Base-by-base conservation (phyloP, 2,888 invertebrate genomes). In the Exocentrus adspersus region DNA sequence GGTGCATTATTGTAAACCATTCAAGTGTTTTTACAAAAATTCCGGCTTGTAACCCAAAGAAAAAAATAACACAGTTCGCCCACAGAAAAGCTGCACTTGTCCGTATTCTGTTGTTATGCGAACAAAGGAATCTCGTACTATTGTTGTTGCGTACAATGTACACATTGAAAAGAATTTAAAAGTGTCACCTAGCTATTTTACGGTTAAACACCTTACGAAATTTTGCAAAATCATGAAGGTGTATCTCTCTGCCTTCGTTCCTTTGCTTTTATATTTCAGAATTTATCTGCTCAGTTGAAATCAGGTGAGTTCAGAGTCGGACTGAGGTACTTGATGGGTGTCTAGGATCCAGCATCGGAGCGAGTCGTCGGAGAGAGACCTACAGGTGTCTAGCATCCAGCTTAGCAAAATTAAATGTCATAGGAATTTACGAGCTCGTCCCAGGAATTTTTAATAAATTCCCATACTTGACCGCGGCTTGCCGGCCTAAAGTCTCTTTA, bases 161-260 rank as follows among this genome's bases (percentile, higher is more conserved):
- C 66, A 67, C 69, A 70, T 68, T 60, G 64, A 62, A 61, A 65
- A 66, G 72, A 75, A 75, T 75, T 64, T 71, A 60, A 72, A 72
- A 74, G 72, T 75, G 74, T 72, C 71, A 69, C 67, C 66, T 57
- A 64, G 61, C 67, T 57, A 70, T 72, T 75, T 73, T 72, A 71
- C 73, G 71, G 69, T 67, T 59, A 72, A 71, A 73, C 74, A 72
- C 73, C 68, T 72, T 66, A 53, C 53, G 41, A 41, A 41, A 53
- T 53, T 53, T 42, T 20, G 42, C 42, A 24, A 42, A 53, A 20
- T 37, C 51, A 51, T 19, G 28, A 30, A 48, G 28, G 48, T 37
- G 12, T 37, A 37, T 12, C 37, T 37, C 14, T 37, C 37, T 37
- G n/a, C 14, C n/a, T 37, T 6, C n/a, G 4, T 37, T 37, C 5